Conservation (phyloP, 2,888 invertebrate genomes). For the Sepioteuthis lessoniana region DNA sequence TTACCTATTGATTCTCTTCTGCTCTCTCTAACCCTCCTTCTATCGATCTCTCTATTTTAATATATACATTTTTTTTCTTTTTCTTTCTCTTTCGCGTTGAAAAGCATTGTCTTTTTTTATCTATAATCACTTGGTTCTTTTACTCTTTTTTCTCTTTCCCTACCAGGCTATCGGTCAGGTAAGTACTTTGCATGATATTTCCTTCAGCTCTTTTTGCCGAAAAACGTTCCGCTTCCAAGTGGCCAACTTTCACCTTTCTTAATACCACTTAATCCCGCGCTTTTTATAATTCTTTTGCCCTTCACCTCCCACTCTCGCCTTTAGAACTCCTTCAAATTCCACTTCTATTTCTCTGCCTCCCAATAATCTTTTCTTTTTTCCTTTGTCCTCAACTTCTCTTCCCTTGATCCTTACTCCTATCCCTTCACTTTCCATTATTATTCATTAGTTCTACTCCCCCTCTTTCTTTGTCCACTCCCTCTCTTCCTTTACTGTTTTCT, state of each 20-base stretch:
- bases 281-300: too few relatives aligned
- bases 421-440: neutral
- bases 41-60: neutral
- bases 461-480: neutral
- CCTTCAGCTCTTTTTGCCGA: neutral
- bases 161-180: neutral
- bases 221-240: neutral
- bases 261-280: too few relatives aligned
- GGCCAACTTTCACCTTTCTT: neutral
- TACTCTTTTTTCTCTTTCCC: slow-evolving; percentile 11
- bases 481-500: too few relatives aligned
- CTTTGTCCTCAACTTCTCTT: neutral
- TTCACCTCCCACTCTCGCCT: neutral
- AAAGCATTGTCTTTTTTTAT: neutral
- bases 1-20: too few relatives aligned
- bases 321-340: neutral
- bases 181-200: neutral
- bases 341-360: neutral
- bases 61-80: too few relatives aligned
- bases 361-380: accelerated
- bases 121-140: neutral
- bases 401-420: neutral
- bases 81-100: too few relatives aligned
- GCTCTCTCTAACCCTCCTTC: too few relatives aligned
- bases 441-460: too few relatives aligned